These are phyloP conservation scores for Artibeus jamaicensis DNA, from an alignment of 2,797 vertebrate species.

Conservation along the genomic window DNA sequence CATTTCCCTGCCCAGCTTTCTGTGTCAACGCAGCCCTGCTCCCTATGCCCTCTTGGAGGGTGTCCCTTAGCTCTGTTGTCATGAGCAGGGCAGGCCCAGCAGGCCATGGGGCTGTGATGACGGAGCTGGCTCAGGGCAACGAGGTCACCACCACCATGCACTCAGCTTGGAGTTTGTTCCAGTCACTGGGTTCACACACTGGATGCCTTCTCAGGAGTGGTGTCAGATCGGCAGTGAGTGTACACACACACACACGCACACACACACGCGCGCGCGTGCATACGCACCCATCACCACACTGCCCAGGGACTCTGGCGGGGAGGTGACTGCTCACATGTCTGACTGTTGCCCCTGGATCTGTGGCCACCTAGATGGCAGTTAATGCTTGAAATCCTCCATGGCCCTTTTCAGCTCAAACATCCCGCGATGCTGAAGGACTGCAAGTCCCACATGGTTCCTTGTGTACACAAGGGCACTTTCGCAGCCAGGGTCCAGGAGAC, in stretches of 20 bases:
- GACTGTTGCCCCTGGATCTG: not conserved
- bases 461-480: not conserved
- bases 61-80: not conserved
- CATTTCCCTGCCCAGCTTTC: not conserved
- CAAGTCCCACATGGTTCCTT: not conserved
- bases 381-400: not conserved
- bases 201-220: not conserved
- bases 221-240: not conserved
- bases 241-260: accelerated
- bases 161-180: slow-evolving; percentile 59
- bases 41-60: accelerated
- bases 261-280: accelerated
- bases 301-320: not conserved
- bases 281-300: not conserved
- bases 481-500: not conserved
- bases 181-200: slow-evolving; percentile 36
- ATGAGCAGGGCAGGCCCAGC: not conserved
- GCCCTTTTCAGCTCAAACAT: not conserved
- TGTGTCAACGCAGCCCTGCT: not conserved
- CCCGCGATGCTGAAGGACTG: not conserved
- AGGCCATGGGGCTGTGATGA: not conserved
- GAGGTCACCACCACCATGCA: not conserved
- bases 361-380: not conserved
- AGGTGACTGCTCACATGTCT: accelerated
- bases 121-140: not conserved